These are phyloP conservation scores for Nineta flava DNA, from an alignment of 2,888 invertebrate species.

Conservation along the genomic window DNA sequence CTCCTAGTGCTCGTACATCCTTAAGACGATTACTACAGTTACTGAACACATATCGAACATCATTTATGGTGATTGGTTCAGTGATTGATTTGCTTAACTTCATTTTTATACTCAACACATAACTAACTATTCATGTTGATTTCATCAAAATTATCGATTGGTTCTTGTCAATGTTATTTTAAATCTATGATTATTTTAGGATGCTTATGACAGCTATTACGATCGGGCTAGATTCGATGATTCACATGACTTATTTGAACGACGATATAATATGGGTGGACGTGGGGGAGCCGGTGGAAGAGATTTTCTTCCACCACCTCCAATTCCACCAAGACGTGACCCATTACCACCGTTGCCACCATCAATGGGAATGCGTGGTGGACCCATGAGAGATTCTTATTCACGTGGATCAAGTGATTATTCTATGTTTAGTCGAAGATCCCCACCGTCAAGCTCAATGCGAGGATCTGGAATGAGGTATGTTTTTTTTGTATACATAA, in stretches of 20 bases:
- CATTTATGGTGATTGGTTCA: no score
- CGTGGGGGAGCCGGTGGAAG: constrained; percentile 36
- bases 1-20: no score
- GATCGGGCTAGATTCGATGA: constrained; percentile 61
- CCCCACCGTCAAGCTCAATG: constrained; percentile 40
- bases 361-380: constrained; percentile 41
- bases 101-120: no score
- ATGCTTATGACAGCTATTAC: constrained; percentile 65
- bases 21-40: no score
- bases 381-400: constrained; percentile 49
- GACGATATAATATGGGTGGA: constrained; percentile 53
- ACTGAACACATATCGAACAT: no score
- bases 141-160: no score
- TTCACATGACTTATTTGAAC: constrained; percentile 63
- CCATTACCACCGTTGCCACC: constrained; percentile 63
- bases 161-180: no score
- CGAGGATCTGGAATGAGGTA: constrained; percentile 23
- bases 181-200: constrained; percentile 34
- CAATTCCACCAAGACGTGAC: constrained; percentile 52
- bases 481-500: neutral
- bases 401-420: constrained; percentile 45
- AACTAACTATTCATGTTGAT: no score
- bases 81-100: no score
- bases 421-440: constrained; percentile 69
- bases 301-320: constrained; percentile 58